Evolutionary conservation across 2,888 invertebrate species (phyloP), one percentile per base, ranked within the genome.

Genomic region (Saturnia pavonia): DNA sequence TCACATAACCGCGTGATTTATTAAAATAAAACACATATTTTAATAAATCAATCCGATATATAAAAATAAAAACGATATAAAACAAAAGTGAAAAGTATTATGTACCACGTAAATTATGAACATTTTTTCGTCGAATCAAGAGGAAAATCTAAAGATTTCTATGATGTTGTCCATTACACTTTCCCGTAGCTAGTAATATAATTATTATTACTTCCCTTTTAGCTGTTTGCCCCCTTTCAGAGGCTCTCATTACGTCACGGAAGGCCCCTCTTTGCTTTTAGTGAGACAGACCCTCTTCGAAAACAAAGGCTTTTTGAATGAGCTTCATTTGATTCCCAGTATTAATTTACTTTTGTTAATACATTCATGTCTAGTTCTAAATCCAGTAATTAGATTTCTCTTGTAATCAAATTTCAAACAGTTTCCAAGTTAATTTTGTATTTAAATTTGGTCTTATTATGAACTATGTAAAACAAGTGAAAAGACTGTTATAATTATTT

Each of bases 181-280:
- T 25, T 65, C 65, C 48, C 51, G 65, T 45, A 45, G 42, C 63
- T 45, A 25, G 19, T 68, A 68, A 68, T 45, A 51, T 65, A 69
- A 69, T 69, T 69, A 69, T 65, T 65, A 65, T 65, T 65, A 40
- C 65, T 65, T 65, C 51, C 22, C 45, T 42, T 51, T 51, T 42
- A 40, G 25, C 65, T n/a, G 34, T 43, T 65, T 65, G 34, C 65
- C 69, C n/a, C 65, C 51, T 69, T 69, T 69, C 69, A 65, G 19
- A 65, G 19, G n/a, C 45, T 66, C 51, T 70, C 67, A 70, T 51
- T 67, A 70, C 51, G 51, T 54, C 34, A 45, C 42, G 65, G 27
- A 66, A 51, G 65, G 45, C 65, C 40, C 60, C 65, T 34, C 57
- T 67, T 54, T 66, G 43, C 54, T 70, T 48, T 63, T 45, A 67